Percentiles rank a stretch among this genome's conserved stretches.
Conservation (phyloP, 1,140 invertebrate species). For the Microplitis demolitor region DNA sequence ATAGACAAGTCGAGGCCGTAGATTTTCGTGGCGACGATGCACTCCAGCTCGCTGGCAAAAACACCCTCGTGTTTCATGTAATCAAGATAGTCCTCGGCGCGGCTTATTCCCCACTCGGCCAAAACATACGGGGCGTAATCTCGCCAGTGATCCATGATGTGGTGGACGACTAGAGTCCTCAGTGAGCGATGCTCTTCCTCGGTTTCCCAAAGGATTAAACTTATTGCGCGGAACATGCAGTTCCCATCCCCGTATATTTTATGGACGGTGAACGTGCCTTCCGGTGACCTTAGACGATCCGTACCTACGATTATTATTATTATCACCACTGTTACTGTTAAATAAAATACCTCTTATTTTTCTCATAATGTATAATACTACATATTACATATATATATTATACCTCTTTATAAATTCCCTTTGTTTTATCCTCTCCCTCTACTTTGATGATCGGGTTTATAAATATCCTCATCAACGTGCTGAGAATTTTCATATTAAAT, state of each 20-base stretch:
- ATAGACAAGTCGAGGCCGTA: slow-evolving; percentile 50
- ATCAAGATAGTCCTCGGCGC: slow-evolving; percentile 37
- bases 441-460: neutral
- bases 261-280: slow-evolving; percentile 48
- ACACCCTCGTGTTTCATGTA: slow-evolving; percentile 49
- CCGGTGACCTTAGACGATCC: slow-evolving; percentile 42
- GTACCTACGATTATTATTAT: slow-evolving; percentile 34
- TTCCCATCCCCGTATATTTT: slow-evolving; percentile 54
- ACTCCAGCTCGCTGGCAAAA: slow-evolving; percentile 52
- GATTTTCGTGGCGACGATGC: slow-evolving; percentile 45
- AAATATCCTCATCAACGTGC: neutral
- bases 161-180: slow-evolving; percentile 42
- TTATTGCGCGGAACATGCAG: slow-evolving; percentile 53
- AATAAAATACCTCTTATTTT: no score
- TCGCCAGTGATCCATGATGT: slow-evolving; percentile 46
- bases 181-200: slow-evolving; percentile 46
- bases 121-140: slow-evolving; percentile 48
- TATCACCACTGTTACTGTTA: no score
- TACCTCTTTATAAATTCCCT: neutral
- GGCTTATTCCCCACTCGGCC: slow-evolving; percentile 51
- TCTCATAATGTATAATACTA: no score
- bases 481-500: neutral
- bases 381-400: neutral
- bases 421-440: neutral
- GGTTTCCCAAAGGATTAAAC: slow-evolving; percentile 49